A percentile compares a stretch with the other conserved stretches of the same genome.
These are phyloP conservation scores for Numenius arquata DNA, from an alignment of 2,113 vertebrate genomes.

Conservation along the genomic window DNA sequence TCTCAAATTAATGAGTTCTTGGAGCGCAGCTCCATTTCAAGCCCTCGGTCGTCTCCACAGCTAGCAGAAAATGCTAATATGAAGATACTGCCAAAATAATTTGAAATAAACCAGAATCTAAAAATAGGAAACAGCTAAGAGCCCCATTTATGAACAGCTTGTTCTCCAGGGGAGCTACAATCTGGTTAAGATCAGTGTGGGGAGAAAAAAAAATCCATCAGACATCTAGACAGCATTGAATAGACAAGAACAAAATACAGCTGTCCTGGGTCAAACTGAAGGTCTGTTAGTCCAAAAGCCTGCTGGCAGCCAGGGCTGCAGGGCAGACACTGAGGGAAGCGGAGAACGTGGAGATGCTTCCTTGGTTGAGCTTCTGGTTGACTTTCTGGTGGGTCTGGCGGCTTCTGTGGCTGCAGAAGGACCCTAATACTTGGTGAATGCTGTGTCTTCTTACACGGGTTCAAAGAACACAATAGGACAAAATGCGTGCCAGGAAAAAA, in stretches of 20 bases:
- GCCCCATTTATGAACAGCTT: neutral
- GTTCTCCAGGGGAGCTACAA: neutral
- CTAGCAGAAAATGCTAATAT: neutral
- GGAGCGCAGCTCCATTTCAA: neutral
- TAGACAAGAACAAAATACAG: neutral
- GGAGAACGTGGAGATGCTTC: neutral
- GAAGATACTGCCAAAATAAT: constrained; percentile 29
- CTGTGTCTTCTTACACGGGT: fast-evolving
- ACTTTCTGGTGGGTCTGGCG: neutral
- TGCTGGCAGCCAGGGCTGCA: neutral
- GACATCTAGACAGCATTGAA: neutral
- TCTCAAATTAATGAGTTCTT: neutral
- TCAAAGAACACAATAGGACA: neutral
- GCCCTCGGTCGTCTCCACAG: neutral
- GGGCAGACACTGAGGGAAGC: neutral
- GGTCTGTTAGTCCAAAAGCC: neutral
- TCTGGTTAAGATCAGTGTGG: neutral
- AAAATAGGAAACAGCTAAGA: neutral
- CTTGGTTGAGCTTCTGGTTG: neutral
- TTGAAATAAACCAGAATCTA: constrained; percentile 27
- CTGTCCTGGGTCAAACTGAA: neutral
- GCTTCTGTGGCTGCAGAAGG: neutral
- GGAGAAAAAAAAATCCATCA: neutral
- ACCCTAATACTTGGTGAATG: neutral
- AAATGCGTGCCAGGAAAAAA: neutral